Conservation (phyloP, 1,140 invertebrate species). For the Anoplolepis gracilipes region DNA sequence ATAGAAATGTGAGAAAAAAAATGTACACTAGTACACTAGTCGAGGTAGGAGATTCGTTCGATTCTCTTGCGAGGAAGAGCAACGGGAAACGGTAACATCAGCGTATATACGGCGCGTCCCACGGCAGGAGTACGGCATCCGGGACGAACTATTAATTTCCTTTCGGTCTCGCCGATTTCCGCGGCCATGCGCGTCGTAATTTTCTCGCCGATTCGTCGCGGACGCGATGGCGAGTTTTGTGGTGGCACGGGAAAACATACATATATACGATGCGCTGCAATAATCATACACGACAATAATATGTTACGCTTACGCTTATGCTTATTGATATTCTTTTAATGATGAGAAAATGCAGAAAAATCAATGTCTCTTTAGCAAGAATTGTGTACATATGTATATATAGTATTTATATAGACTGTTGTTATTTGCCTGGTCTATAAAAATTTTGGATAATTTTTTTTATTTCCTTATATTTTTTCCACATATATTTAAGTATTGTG, state of each 20-base stretch:
- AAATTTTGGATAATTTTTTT: no score
- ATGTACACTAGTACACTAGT: neutral
- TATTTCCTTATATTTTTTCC: neutral
- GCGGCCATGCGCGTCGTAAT: constrained; percentile 67
- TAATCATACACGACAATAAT: constrained; percentile 28
- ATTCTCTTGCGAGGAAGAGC: constrained; percentile 39
- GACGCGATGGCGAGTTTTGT: constrained; percentile 50
- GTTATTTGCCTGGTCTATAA: no score
- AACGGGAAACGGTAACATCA: constrained; percentile 59
- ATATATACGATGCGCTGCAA: neutral
- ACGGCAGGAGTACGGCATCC: constrained; percentile 73
- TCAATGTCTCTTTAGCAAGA: neutral
- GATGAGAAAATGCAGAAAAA: neutral
- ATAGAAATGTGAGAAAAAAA: constrained; percentile 4
- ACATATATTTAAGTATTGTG: neutral
- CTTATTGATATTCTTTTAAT: neutral
- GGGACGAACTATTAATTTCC: constrained; percentile 80
- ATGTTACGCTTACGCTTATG: neutral
- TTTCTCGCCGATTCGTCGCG: constrained; percentile 66
- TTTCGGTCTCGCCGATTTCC: constrained; percentile 73
- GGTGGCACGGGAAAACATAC: constrained; percentile 24
- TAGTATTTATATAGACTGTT: no score
- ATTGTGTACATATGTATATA: neutral
- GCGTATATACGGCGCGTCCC: constrained; percentile 75
- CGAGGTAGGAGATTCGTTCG: constrained; percentile 40